Evolutionary conservation across 2,888 invertebrate genomes (phyloP), one percentile per base, ranked within the genome.

Genomic region (Agonum fuliginosum): DNA sequence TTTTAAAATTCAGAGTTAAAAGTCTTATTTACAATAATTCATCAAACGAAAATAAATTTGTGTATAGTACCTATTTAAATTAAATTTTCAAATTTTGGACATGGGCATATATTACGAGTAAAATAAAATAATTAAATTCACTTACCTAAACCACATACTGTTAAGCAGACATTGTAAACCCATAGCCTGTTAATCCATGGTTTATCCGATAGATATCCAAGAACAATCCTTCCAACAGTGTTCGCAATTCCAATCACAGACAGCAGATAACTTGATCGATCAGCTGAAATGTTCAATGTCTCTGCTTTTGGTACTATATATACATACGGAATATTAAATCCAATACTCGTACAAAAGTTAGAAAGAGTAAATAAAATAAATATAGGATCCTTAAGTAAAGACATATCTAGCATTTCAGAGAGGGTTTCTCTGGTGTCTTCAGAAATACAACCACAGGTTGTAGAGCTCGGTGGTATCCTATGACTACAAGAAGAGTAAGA

Each of bases 281-380:
- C 87, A 73, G 90, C 88, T 14, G 87, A 84, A 30, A 95, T 87
- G 0, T 88, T 89, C 69, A 92, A 84, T 0, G 86, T 85, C 78
- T 92, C 89, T 8, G 94, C 94, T 88, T 93, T 91, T 62, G 94
- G 91, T 81, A 93, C 93, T 78, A 95, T 90, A 84, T 95, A 97
- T 71, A 97, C 93, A 85, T 97, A 97, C 34, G 98, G 98, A 84
- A 97, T 92, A 86, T 97, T 96, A 89, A 97, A 97, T 79, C 97
- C 97, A 84, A 98, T 93, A 85, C 96, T 97, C 48, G 97, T 97
- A 84, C 95, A 93, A 86, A 99, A 97, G 87, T 99, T 99, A 41
- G 98, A 98, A 73, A 96, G 82, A 10, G 94, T 92, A 86, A 98
- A 99, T 79, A 98, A 88, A 80, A 98, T 89, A 86, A 98, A 99